phyloP scores from a whole-genome alignment of 2,797 vertebrate species.

The Avahi laniger region DNA sequence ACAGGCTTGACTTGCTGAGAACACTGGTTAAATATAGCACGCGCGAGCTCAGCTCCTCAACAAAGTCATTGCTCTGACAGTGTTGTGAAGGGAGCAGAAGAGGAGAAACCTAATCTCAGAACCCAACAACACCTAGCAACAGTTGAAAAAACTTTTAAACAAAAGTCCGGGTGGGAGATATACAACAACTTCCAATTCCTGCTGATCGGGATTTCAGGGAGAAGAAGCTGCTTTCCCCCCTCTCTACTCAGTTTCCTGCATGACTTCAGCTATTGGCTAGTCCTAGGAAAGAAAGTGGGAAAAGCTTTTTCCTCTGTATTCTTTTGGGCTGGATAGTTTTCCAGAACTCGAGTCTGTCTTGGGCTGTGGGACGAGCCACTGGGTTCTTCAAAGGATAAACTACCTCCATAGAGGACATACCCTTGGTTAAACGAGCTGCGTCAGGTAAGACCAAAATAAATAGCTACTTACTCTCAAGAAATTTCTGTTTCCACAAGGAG shows the following conservation, averaged over 20 bases:
- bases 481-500: conserved; percentile 46
- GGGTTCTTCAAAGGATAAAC: conserved; percentile 68
- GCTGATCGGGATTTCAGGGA: conserved; percentile 83
- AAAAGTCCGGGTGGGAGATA: conserved; percentile 86
- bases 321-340: conserved; percentile 81
- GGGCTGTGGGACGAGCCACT: conserved; percentile 77
- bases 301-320: conserved; percentile 81
- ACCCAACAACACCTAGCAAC: conserved; percentile 88
- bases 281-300: conserved; percentile 80
- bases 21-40: conserved; percentile 97
- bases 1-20: conserved; percentile 92
- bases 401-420: conserved; percentile 67
- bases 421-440: conserved; percentile 58
- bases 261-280: conserved; percentile 86
- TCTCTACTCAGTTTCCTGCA: conserved; percentile 85
- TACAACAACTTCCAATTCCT: conserved; percentile 83
- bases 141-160: conserved; percentile 87
- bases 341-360: conserved; percentile 64
- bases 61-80: conserved; percentile 87
- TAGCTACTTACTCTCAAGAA: conserved; percentile 26
- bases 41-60: conserved; percentile 84
- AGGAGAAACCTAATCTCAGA: conserved; percentile 88
- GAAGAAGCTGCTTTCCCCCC: conserved; percentile 82
- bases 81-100: conserved; percentile 84
- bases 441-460: conserved; percentile 87